Percentiles rank a stretch among this genome's conserved stretches.
Conservation (phyloP, 2,888 invertebrate species). For the Ellobium chinense region DNA sequence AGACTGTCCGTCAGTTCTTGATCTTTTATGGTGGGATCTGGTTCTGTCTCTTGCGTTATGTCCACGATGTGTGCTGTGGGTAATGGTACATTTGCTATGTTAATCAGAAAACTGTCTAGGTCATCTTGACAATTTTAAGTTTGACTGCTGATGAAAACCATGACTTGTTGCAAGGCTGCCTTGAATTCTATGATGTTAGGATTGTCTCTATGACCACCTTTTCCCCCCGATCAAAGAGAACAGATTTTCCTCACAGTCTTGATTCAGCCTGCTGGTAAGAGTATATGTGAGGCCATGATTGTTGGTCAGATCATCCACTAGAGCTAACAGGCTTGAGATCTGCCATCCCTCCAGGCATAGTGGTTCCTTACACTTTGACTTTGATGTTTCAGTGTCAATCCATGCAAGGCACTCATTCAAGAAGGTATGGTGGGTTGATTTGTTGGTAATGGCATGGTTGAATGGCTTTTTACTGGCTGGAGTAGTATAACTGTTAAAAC, state of each 20-base stretch:
- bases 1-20: neutral
- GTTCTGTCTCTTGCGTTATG: too few species aligned
- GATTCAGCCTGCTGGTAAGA: neutral
- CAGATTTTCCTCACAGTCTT: constrained; percentile 2
- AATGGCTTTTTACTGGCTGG: too few species aligned
- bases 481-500: constrained; percentile 13
- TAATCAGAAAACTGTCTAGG: neutral
- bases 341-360: neutral
- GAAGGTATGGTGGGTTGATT: too few species aligned
- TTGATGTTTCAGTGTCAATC: neutral
- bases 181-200: neutral
- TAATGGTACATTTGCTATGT: too few species aligned
- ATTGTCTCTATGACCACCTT: neutral
- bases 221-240: neutral
- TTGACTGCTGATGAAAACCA: too few species aligned
- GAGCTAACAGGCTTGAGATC: neutral
- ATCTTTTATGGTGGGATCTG: too few species aligned
- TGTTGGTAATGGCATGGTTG: too few species aligned
- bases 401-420: neutral
- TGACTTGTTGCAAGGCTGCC: neutral
- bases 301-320: constrained; percentile 1
- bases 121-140: neutral
- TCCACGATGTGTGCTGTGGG: too few species aligned
- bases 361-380: neutral
- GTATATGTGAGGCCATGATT: neutral